Percentiles rank a stretch among this genome's conserved stretches.
These are phyloP conservation scores for Buceros bicornis DNA, from an alignment of 2,797 vertebrate species.

Conservation along the genomic window DNA sequence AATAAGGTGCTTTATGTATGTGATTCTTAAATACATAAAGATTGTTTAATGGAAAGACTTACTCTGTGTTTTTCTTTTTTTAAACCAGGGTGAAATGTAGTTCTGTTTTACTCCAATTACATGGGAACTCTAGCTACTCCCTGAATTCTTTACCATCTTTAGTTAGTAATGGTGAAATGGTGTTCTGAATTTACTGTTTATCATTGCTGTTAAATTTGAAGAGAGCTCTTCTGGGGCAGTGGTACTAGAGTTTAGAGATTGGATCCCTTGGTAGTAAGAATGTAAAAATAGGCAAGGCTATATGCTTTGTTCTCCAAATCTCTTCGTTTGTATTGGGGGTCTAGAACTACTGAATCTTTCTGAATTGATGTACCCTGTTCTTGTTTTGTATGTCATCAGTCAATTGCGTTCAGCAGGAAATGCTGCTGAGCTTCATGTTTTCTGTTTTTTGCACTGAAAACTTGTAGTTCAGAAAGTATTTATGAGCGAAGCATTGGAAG, in stretches of 20 bases:
- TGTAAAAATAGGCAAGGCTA: background rate
- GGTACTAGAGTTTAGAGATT: background rate
- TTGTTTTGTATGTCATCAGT: background rate
- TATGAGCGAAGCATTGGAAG: background rate
- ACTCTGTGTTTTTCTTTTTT: background rate
- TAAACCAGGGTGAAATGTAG: background rate
- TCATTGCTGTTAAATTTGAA: background rate
- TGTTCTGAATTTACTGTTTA: background rate
- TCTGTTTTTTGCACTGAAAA: background rate
- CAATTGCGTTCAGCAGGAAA: background rate
- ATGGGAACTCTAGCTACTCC: background rate
- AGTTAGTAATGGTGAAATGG: background rate
- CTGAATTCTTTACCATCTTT: background rate
- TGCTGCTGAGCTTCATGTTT: background rate
- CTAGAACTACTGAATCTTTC: background rate
- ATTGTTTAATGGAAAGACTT: background rate
- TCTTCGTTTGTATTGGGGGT: background rate
- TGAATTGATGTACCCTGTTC: background rate
- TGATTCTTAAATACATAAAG: background rate
- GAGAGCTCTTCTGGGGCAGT: background rate
- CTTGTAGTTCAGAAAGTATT: background rate
- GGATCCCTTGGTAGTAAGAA: background rate
- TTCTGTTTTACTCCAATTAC: background rate
- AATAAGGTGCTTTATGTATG: background rate
- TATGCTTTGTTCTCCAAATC: background rate